Evolutionary conservation across 2,797 vertebrate species (phyloP), one percentile per base, ranked within the genome.

Genomic region (Echiichthys vipera): DNA sequence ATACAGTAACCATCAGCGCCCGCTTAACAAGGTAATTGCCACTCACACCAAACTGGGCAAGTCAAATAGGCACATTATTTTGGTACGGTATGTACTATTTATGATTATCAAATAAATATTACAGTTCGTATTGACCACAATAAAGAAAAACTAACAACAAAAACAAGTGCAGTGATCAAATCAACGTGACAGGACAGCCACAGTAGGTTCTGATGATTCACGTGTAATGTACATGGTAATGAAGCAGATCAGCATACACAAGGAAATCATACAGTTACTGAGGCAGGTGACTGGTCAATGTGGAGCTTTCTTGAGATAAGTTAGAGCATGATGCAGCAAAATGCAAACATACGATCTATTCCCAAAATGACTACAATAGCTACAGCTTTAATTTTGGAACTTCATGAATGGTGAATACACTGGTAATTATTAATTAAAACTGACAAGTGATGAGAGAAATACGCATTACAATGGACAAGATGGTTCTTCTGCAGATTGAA

Each of bases 1-100:
- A 46, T n/a, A 57, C 6, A 37, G 6, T 42, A 32, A 45, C 30
- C 27, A 68, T 20, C 30, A 67, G 7, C 47, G 17, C 34, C 51
- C 74, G 20, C 10, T 30, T n/a, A 13, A 65, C 56, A 46, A 25
- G 18, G 11, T 49, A 43, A 64, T 12, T 39, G 45, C 27, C 9
- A 17, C 7, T 13, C 40, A 74, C 18, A 76, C 18, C 55, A 32
- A 27, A 57, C 25, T 30, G 29, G 46, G 34, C 5, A 30, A 62
- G 27, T 67, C 30, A 68, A 70, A 29, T 47, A 85, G 64, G 71
- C 65, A 78, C 46, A 62, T 32, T 8, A 56, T 66, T 22, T 67
- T n/a, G 70, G 15, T 36, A 37, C 15, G 25, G 37, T 45, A 59
- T 37, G 24, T 53, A 30, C 34, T 32, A 65, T 20, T 68, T 55